A percentile compares a stretch with the other conserved stretches of the same genome.
phyloP scores from a whole-genome alignment of 2,888 invertebrate species.

The Ptilodon capucinus region DNA sequence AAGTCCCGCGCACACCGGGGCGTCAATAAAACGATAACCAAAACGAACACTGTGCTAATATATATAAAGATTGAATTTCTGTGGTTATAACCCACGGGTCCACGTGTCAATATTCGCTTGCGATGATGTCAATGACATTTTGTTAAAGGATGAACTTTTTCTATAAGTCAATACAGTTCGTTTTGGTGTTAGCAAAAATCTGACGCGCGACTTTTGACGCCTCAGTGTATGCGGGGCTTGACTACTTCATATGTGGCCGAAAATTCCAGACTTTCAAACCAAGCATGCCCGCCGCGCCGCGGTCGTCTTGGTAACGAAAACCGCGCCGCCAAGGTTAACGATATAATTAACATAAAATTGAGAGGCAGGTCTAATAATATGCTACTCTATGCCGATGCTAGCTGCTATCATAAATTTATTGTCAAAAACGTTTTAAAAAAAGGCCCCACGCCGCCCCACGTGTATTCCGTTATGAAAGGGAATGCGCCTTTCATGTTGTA shows the following conservation, averaged over 20 bases:
- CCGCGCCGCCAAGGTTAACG: constrained; percentile 19
- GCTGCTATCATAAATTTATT: constrained; percentile 5
- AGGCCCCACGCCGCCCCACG: constrained; percentile 16
- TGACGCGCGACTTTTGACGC: no score
- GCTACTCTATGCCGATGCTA: constrained; percentile 5
- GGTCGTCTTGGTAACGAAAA: constrained; percentile 40
- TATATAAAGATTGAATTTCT: no score
- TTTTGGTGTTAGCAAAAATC: no score
- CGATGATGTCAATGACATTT: no score
- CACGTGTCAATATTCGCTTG: no score
- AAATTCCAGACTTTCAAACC: constrained; percentile 4
- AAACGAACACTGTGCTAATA: no score
- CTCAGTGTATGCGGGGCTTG: no score
- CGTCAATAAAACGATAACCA: no score
- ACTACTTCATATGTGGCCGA: constrained; percentile 1
- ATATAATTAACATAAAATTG: constrained; percentile 7
- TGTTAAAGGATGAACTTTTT: no score
- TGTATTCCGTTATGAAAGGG: constrained; percentile 21
- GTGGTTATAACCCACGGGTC: no score
- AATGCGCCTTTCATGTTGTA: constrained; percentile 13
- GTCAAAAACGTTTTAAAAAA: constrained; percentile 5
- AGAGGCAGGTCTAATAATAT: constrained; percentile 8
- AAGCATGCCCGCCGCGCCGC: constrained; percentile 19
- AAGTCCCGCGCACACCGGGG: no score
- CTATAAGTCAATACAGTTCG: no score